These are phyloP conservation scores for Phycodurus eques DNA, from an alignment of 2,113 vertebrate species.

Conservation along the genomic window DNA sequence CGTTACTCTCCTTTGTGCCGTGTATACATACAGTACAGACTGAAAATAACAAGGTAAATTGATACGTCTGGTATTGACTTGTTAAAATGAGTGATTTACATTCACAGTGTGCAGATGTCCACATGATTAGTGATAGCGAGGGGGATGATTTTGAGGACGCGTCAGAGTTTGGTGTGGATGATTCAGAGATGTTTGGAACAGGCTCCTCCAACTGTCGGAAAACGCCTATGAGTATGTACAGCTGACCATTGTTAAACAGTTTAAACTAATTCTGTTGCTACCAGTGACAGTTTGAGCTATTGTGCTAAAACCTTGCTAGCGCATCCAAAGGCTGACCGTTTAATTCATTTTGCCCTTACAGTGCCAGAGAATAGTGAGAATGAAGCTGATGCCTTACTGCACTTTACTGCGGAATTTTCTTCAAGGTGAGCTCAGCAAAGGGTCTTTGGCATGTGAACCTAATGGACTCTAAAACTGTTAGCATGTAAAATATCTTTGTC, in stretches of 20 bases:
- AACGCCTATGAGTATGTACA: slow-evolving; percentile 93
- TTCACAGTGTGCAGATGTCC: slow-evolving; percentile 89
- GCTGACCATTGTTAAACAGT: not conserved
- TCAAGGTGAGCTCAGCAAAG: slow-evolving; percentile 79
- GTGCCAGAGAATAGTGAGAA: slow-evolving; percentile 99
- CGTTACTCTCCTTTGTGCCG: not conserved
- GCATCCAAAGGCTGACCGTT: not conserved
- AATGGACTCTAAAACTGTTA: not conserved
- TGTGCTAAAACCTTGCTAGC: not conserved
- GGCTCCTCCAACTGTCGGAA: slow-evolving; percentile 87
- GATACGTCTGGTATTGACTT: slow-evolving; percentile 5
- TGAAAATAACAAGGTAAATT: not conserved
- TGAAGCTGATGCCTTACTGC: slow-evolving; percentile 97
- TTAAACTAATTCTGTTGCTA: not conserved
- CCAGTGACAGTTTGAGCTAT: not conserved
- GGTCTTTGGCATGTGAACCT: not conserved
- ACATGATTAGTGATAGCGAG: slow-evolving; percentile 98
- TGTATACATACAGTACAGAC: not conserved
- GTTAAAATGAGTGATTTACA: not conserved
- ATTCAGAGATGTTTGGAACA: slow-evolving; percentile 96
- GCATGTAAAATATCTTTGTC: slow-evolving; percentile 4
- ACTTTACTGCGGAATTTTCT: slow-evolving; percentile 99
- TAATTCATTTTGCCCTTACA: slow-evolving; percentile 47
- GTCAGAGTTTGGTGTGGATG: slow-evolving; percentile 96
- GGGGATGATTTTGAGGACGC: slow-evolving; percentile 98